phyloP scores from a whole-genome alignment of 2,797 vertebrate species.

The Antrozous pallidus region DNA sequence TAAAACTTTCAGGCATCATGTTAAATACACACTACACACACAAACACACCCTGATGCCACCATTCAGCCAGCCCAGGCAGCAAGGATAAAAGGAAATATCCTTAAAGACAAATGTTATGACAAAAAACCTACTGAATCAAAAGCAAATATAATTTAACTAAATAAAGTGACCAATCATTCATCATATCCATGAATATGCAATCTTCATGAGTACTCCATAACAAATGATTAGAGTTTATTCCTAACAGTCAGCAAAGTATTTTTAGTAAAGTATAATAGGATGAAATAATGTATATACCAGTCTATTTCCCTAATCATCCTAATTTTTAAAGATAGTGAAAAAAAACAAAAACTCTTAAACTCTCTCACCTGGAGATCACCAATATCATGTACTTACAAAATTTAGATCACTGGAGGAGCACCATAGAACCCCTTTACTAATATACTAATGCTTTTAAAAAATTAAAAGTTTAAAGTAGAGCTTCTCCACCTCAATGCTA shows the following conservation, averaged over 20 bases:
- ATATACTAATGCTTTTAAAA: conserved; percentile 31
- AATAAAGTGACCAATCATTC: conserved; percentile 9
- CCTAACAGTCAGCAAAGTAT: conserved; percentile 40
- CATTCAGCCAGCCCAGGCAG: neutral
- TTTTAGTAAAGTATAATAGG: conserved; percentile 23
- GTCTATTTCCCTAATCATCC: neutral
- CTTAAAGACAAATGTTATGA: conserved; percentile 30
- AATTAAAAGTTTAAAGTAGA: neutral
- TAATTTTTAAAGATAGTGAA: conserved; percentile 50
- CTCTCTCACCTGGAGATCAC: conserved; percentile 33
- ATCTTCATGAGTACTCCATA: conserved; percentile 32
- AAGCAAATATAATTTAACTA: conserved; percentile 45
- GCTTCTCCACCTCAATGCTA: conserved; percentile 3
- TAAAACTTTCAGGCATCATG: conserved; percentile 25
- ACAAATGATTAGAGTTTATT: conserved; percentile 28
- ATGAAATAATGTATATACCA: conserved; percentile 14
- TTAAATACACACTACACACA: neutral
- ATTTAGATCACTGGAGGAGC: neutral
- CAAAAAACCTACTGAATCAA: conserved; percentile 44
- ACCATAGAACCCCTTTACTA: neutral
- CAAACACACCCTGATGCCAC: neutral
- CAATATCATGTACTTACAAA: conserved; percentile 11
- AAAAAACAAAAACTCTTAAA: conserved; percentile 39
- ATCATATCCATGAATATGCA: conserved; percentile 6
- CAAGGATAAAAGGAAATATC: conserved; percentile 41